Evolutionary conservation across 2,888 invertebrate genomes (phyloP).

Genomic region (Philopedon plagiatum): DNA sequence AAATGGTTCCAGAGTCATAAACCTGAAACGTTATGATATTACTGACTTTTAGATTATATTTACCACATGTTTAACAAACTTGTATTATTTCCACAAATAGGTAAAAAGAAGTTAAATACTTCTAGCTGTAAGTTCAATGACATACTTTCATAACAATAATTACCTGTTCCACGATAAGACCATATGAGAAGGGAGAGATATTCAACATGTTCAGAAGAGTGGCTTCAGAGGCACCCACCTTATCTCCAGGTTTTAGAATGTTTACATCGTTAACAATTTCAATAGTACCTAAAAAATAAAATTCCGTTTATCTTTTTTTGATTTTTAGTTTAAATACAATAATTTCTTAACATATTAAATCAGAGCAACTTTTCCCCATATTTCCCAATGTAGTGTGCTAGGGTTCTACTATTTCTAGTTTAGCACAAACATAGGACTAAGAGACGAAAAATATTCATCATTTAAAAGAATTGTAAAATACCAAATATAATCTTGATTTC

Average conservation of each 20-base stretch:
- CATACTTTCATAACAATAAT: slow-evolving; percentile 1
- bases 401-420: slow-evolving; percentile 71
- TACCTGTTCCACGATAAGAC: slow-evolving; percentile 90
- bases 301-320: background rate
- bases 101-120: too few relatives aligned
- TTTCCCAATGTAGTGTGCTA: slow-evolving; percentile 55
- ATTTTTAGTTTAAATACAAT: background rate
- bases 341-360: slow-evolving; percentile 40
- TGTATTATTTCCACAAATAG: too few relatives aligned
- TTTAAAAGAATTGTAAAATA: too few relatives aligned
- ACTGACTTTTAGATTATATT: too few relatives aligned
- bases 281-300: slow-evolving; percentile 78
- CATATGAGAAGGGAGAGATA: slow-evolving; percentile 99
- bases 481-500: too few relatives aligned
- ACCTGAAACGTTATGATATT: too few relatives aligned
- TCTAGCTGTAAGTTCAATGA: too few relatives aligned
- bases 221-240: slow-evolving; percentile 98
- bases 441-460: slow-evolving; percentile 65
- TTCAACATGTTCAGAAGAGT: slow-evolving; percentile 99
- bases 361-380: slow-evolving; percentile 62
- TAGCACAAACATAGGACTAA: slow-evolving; percentile 54
- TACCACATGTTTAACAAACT: too few relatives aligned
- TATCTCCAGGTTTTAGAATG: slow-evolving; percentile 94
- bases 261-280: slow-evolving; percentile 99
- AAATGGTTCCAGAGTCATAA: slow-evolving; percentile 98